A percentile compares a stretch with the other conserved stretches of the same genome.
phyloP scores from a whole-genome alignment of 2,888 invertebrate species.

The Adelognathus sp. region DNA sequence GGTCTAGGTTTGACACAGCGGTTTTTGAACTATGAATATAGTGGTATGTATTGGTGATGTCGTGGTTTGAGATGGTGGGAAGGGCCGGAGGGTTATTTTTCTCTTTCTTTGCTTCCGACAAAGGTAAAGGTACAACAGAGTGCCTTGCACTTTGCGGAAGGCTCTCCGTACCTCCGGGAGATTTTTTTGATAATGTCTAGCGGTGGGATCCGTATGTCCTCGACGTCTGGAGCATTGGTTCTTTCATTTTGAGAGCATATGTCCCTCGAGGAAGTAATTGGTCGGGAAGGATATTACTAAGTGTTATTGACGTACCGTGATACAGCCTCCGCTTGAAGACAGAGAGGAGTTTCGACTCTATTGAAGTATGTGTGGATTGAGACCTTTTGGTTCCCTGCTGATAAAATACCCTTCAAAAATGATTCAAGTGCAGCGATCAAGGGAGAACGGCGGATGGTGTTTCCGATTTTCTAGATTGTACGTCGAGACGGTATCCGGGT shows the following conservation, averaged over 20 bases:
- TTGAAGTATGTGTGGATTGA: too few relatives aligned
- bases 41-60: background rate
- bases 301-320: background rate
- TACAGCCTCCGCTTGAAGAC: too few relatives aligned
- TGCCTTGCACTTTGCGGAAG: constrained; percentile 24
- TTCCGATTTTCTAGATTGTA: constrained; percentile 11
- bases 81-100: background rate
- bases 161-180: constrained; percentile 1
- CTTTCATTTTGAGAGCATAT: background rate
- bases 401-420: constrained; percentile 24
- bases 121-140: background rate
- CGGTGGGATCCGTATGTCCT: background rate
- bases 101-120: background rate
- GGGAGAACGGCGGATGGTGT: constrained; percentile 46
- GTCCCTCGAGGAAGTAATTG: background rate
- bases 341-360: too few relatives aligned
- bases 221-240: background rate
- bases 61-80: background rate
- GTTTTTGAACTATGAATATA: background rate
- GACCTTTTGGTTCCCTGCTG: too few relatives aligned
- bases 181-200: background rate
- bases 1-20: background rate
- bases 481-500: constrained; percentile 68
- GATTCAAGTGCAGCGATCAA: constrained; percentile 45
- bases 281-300: background rate